Conservation (phyloP, 2,113 vertebrate genomes). For the Sylvilagus bachmani region DNA sequence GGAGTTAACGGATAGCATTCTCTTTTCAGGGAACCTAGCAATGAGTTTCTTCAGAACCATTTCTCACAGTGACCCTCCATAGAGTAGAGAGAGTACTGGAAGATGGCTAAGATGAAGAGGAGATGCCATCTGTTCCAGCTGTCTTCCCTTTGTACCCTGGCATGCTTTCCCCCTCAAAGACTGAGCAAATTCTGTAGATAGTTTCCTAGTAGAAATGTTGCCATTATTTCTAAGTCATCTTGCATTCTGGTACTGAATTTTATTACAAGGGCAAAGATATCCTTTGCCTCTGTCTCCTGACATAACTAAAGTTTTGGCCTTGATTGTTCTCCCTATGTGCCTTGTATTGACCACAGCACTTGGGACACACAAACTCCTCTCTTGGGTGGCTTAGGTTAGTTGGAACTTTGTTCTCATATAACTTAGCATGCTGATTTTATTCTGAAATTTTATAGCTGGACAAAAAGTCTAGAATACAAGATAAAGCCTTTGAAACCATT, state of each 20-base stretch:
- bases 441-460: background rate
- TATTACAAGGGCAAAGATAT: background rate
- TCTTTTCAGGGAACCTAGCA: no score
- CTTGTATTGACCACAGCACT: background rate
- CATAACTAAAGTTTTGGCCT: background rate
- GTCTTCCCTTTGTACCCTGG: background rate
- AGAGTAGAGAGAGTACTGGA: no score
- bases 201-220: background rate
- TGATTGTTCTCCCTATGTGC: background rate
- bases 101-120: background rate
- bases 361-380: background rate
- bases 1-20: no score
- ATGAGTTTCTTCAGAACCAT: no score
- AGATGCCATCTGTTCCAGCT: no score
- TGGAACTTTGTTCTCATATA: background rate
- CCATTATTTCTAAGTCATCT: background rate
- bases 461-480: background rate
- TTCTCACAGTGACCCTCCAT: no score
- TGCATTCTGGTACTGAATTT: background rate
- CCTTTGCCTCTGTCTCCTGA: background rate
- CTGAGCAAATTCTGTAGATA: background rate
- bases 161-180: background rate
- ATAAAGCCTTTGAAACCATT: background rate
- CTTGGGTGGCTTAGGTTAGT: background rate
- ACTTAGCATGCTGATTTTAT: background rate